A percentile compares a stretch with the other conserved stretches of the same genome.
Evolutionary conservation across 2,113 vertebrate genomes (phyloP).

Genomic region (Oenanthe melanoleuca): DNA sequence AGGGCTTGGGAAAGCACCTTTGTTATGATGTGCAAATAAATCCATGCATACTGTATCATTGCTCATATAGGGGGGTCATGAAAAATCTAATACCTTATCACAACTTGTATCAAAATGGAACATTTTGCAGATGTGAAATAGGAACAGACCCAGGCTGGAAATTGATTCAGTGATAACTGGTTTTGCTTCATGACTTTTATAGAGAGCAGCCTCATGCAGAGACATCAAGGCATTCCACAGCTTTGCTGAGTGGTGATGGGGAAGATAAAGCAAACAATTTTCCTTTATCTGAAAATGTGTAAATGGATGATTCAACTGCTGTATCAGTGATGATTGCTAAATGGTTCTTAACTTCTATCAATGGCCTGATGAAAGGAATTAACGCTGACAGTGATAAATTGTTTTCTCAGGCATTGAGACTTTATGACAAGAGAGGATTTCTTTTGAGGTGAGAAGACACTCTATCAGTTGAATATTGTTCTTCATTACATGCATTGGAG

Average conservation of each 20-base stretch:
- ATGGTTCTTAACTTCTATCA: slow-evolving; percentile 63
- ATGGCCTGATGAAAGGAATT: slow-evolving; percentile 67
- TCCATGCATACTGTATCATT: neutral
- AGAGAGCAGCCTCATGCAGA: slow-evolving; percentile 42
- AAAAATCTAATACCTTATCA: neutral
- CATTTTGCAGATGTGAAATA: slow-evolving; percentile 57
- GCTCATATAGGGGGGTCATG: neutral
- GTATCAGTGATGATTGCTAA: slow-evolving; percentile 53
- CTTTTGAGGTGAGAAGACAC: slow-evolving; percentile 5
- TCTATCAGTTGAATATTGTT: neutral
- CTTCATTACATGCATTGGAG: slow-evolving; percentile 2
- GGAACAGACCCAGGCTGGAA: slow-evolving; percentile 53
- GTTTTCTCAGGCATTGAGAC: slow-evolving; percentile 42
- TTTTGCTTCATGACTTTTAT: slow-evolving; percentile 46
- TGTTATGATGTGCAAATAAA: neutral
- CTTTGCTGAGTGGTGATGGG: neutral
- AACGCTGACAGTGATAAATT: slow-evolving; percentile 63
- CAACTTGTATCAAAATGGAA: slow-evolving; percentile 68
- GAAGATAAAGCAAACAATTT: slow-evolving; percentile 65
- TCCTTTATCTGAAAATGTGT: slow-evolving; percentile 67
- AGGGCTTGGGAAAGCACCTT: neutral
- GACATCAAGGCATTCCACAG: slow-evolving; percentile 34
- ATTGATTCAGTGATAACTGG: slow-evolving; percentile 36
- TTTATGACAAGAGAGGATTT: slow-evolving; percentile 35
- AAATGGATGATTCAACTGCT: slow-evolving; percentile 59